Base-by-base conservation (phyloP, 2,888 invertebrate species). In the Melieria picta region DNA sequence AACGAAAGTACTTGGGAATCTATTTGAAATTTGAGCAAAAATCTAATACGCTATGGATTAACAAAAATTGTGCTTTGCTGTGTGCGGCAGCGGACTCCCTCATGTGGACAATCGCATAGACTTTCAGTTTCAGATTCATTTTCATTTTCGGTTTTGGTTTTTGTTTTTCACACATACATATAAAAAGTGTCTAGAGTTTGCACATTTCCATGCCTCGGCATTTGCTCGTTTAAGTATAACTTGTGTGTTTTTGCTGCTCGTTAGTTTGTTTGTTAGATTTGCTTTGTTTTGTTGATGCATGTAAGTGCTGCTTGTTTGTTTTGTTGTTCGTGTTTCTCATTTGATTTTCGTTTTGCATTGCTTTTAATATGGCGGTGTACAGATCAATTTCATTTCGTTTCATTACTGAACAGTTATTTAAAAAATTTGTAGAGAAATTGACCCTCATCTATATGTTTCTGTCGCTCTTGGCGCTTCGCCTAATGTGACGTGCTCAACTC, bases 61-160 rank as follows among this genome's bases (percentile, higher is more conserved):
- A n/a, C 42, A 55, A 45, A 55, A 55, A 50, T 65, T 65, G 64
- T 65, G 55, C 64, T 65, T 55, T 43, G 16, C 6, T 16, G 13
- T 58, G 30, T 30, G 30, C 30, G 1, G 30, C 30, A 30, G 30
- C 30, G 3, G 30, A 30, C 30, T 3, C 30, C 30, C 30, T 30
- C 30, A 30, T 30, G 30, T 30, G 30, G 30, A 2, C 30, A 30
- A 30, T 30, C 30, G 30, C 30, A 30, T 30, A 30, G 30, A 30
- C 30, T 30, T 30, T 30, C 30, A 30, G 30, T 30, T 30, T 30
- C 30, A 30, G 30, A 30, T 30, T 30, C 30, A 30, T 30, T 30
- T 30, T 30, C 30, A 30, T 30, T 30, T 30, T 30, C 30, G 30
- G 30, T 30, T 30, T 30, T 1, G 30, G 2, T 60, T 30, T 60